These are phyloP conservation scores for Micrasema minimum DNA, from an alignment of 1,140 invertebrate genomes.

Conservation along the genomic window DNA sequence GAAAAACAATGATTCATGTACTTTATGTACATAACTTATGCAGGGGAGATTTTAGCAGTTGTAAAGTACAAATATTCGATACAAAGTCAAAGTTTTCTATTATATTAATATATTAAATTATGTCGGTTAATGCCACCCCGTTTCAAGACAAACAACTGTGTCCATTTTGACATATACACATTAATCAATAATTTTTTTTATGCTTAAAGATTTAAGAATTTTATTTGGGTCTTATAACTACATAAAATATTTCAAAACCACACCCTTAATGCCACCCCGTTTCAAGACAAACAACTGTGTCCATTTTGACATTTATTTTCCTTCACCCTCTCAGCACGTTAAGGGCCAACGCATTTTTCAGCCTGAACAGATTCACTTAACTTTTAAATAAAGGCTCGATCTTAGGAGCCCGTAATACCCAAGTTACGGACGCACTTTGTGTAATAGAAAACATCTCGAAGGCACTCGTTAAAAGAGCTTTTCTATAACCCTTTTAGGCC, in stretches of 20 bases:
- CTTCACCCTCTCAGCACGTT: neutral
- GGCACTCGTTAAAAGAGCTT: conserved; percentile 12
- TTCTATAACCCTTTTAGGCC: conserved; percentile 10
- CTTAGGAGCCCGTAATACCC: neutral
- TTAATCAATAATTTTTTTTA: too few species aligned
- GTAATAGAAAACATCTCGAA: conserved; percentile 20
- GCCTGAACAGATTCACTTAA: neutral
- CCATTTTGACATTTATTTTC: neutral
- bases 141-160: too few species aligned
- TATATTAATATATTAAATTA: too few species aligned
- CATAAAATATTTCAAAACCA: too few species aligned
- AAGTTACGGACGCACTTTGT: neutral
- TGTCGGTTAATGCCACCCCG: too few species aligned
- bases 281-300: too few species aligned
- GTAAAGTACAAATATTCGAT: too few species aligned
- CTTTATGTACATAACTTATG: too few species aligned
- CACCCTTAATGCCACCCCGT: too few species aligned
- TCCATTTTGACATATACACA: neutral
- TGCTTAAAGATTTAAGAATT: too few species aligned
- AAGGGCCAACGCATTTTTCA: neutral
- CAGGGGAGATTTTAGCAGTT: neutral
- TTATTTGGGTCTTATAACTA: too few species aligned
- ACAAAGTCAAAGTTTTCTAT: too few species aligned
- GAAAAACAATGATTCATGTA: neutral
- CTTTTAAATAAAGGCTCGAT: neutral